Evolutionary conservation across 2,797 vertebrate species (phyloP), one percentile per base, ranked within the genome.

Genomic region (Ctenopoma multispine): DNA sequence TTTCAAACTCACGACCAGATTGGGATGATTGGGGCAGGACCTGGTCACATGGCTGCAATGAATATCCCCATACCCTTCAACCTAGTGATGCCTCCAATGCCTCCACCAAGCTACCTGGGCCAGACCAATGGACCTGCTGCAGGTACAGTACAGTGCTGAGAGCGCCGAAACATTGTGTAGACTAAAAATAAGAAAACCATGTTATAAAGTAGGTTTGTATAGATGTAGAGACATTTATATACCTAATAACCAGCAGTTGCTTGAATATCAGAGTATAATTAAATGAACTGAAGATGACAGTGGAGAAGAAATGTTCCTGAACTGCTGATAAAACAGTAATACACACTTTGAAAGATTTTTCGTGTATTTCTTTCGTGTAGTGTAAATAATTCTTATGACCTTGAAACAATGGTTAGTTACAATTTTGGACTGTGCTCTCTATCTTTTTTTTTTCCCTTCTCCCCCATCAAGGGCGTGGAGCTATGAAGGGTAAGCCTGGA

Each of bases 1-100:
- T 99, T 99, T 92, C 98, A 99, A 79, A 99, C 98, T 7, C 98
- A 99, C 0, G 98, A 99, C 92, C 98, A 99, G 95, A 98, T 99
- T 0, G 98, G 98, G 69, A 98, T 99, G 97, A 99, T 99, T 61
- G 97, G 98, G 0, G 94, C 97, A 0, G 97, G 97, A 12, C 96
- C 97, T 13, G 95, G 96, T 88, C 98, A 96, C 0, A 96, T 99
- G 90, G 94, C 96, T 0, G 95, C 98, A 4, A 96, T 99, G 97
- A 99, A 99, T 93, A 94, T 99, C 68, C 98, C 97, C 20, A 99
- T 99, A 71, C 98, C 98, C 1, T 99, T 99, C 91, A 99, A 99
- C 92, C 89, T 99, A 10, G 96, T 99, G 74, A 98, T 99, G 97
- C 98, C 98, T 0, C 98, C 98, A 0, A 96, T 99, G 97, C 98